Base-by-base conservation (phyloP, 2,888 invertebrate species). In the Sminthurides aquaticus region DNA sequence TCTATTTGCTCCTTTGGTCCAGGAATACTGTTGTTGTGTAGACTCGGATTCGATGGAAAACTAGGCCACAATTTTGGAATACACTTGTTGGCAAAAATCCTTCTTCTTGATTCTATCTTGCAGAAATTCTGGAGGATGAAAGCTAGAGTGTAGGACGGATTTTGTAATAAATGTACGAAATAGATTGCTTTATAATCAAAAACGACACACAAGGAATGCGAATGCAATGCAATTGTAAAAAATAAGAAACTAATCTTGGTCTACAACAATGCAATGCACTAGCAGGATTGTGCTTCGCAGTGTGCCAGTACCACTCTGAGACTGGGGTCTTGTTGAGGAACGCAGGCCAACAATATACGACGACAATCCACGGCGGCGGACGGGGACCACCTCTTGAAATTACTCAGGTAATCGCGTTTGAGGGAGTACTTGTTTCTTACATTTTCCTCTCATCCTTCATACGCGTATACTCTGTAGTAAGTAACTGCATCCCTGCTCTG, bases 201-300 rank as follows among this genome's bases (percentile, higher is more conserved):
- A 15, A 34, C 5, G 8, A 34, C 43, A 34, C 43, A 34, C 43
- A 34, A 34, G 15, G 18, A 3, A 25, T 60, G 64, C 64, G 58
- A 58, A 64, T 64, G 64, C 64, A 64, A 58, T 58, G 64, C 64
- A 64, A 64, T 62, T 64, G 64, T 52, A 64, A 64, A 58, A 54
- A 52, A 58, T 57, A 57, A 28, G 49, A 58, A 58, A n/a, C 55
- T 25, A 34, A 34, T 34, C 43, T 34, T 34, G 43, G 22, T 55
- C 62, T 64, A 57, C 64, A 57, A 64, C 58, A 64, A 63, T 64
- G 64, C 64, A 29, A 49, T 57, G 64, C 64, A 63, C 57, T 52
- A 58, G 64, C 64, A 64, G 57, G 57, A 57, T 57, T 63, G 57
- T 57, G 57, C 64, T 64, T 56, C 43, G 62, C 56, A 62, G 62